These are phyloP conservation scores for Ectemnius cavifrons DNA, from an alignment of 2,888 invertebrate genomes.

Conservation along the genomic window DNA sequence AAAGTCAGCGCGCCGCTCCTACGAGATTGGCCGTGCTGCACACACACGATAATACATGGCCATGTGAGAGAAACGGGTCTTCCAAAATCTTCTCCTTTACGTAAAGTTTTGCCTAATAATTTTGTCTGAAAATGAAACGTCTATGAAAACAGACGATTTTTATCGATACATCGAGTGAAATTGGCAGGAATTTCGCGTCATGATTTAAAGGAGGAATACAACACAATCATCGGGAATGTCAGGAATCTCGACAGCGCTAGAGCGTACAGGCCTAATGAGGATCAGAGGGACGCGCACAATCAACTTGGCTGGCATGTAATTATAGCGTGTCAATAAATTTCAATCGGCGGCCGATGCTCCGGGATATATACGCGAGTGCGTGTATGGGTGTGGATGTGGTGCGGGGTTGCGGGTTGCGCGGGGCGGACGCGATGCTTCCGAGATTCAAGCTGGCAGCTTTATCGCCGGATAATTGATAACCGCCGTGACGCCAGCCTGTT, in stretches of 20 bases:
- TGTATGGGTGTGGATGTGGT: slow-evolving; percentile 3
- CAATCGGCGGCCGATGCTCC: slow-evolving; percentile 53
- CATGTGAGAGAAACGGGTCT: no score
- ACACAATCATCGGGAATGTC: background rate
- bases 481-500: slow-evolving; percentile 40
- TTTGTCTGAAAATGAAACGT: no score
- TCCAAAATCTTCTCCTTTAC: no score
- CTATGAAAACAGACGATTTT: no score
- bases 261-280: slow-evolving; percentile 47
- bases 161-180: no score
- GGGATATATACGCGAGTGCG: background rate
- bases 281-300: slow-evolving; percentile 51
- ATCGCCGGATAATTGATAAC: slow-evolving; percentile 67
- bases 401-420: slow-evolving; percentile 10
- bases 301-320: slow-evolving; percentile 70
- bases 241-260: background rate
- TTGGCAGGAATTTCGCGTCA: no score
- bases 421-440: slow-evolving; percentile 61
- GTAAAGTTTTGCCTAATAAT: no score
- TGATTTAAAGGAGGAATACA: background rate
- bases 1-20: no score
- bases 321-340: slow-evolving; percentile 74
- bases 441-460: slow-evolving; percentile 67
- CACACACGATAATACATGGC: no score
- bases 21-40: no score